phyloP scores from a whole-genome alignment of 2,888 invertebrate genomes.

The Sisyra terminalis region DNA sequence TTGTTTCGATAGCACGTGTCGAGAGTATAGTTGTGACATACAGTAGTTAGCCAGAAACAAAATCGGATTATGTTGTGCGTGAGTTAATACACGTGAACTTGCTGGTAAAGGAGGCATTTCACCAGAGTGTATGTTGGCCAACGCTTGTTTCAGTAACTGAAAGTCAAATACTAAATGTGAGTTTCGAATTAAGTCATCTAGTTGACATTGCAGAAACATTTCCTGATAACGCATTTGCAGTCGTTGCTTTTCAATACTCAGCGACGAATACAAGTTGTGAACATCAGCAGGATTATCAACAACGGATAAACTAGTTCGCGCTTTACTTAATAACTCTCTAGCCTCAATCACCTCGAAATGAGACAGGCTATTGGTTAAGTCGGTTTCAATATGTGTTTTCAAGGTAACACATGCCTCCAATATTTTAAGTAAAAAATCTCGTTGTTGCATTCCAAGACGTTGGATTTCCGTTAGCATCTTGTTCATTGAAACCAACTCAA shows the following conservation, averaged over 20 bases:
- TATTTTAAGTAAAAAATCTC: conserved; percentile 54
- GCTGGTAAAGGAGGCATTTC: conserved; percentile 28
- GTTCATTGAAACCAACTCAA: conserved; percentile 48
- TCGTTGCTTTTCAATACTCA: conserved; percentile 47
- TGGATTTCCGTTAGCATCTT: conserved; percentile 54
- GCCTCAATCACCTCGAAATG: conserved; percentile 49
- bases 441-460: conserved; percentile 49
- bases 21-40: conserved; percentile 52
- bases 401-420: conserved; percentile 57
- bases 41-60: conserved; percentile 61
- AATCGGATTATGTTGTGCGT: conserved; percentile 46
- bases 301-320: conserved; percentile 39
- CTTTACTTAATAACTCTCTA: conserved; percentile 41
- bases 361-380: conserved; percentile 48
- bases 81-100: conserved; percentile 20
- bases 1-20: conserved; percentile 42
- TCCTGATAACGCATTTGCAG: conserved; percentile 51
- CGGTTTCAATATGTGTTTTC: conserved; percentile 59
- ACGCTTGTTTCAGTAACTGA: conserved; percentile 45
- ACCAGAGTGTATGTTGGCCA: conserved; percentile 42
- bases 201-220: conserved; percentile 52
- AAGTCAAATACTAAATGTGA: conserved; percentile 51
- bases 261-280: conserved; percentile 39
- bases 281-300: conserved; percentile 41
- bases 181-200: conserved; percentile 51